Conservation (phyloP, 2,888 invertebrate species). For the Pandemis cinnamomeana region DNA sequence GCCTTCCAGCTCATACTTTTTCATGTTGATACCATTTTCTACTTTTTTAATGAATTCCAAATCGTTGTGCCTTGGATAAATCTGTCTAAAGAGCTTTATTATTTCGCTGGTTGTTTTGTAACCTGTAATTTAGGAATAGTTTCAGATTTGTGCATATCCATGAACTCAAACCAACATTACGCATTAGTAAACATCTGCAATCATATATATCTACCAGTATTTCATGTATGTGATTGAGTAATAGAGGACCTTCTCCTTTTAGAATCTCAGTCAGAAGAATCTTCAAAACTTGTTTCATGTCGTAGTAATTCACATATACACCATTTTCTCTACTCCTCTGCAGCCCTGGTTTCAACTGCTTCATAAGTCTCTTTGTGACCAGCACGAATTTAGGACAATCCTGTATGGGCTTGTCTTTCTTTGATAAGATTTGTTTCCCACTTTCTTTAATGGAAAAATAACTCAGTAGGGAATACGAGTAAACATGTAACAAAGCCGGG, state of each 20-base stretch:
- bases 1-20: constrained; percentile 6
- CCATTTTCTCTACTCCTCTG: neutral
- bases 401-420: neutral
- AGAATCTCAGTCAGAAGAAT: neutral
- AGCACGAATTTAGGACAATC: constrained; percentile 8
- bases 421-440: neutral
- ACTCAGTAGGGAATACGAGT: too few relatives aligned
- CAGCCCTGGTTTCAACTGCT: neutral
- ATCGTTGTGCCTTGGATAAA: constrained; percentile 2
- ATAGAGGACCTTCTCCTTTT: constrained; percentile 10
- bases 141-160: too few relatives aligned
- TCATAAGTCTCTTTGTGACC: constrained; percentile 7
- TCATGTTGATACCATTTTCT: neutral
- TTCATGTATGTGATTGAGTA: too few relatives aligned
- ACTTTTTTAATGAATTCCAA: neutral
- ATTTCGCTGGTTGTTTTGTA: neutral
- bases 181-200: too few relatives aligned
- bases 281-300: constrained; percentile 1
- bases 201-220: too few relatives aligned
- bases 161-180: too few relatives aligned
- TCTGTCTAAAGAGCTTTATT: constrained; percentile 3
- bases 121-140: constrained; percentile 4
- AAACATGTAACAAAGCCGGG: too few relatives aligned
- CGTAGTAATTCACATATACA: neutral
- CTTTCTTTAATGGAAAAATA: neutral